Evolutionary conservation across 2,113 vertebrate species (phyloP).

Genomic region (Cochlearius cochlearius): DNA sequence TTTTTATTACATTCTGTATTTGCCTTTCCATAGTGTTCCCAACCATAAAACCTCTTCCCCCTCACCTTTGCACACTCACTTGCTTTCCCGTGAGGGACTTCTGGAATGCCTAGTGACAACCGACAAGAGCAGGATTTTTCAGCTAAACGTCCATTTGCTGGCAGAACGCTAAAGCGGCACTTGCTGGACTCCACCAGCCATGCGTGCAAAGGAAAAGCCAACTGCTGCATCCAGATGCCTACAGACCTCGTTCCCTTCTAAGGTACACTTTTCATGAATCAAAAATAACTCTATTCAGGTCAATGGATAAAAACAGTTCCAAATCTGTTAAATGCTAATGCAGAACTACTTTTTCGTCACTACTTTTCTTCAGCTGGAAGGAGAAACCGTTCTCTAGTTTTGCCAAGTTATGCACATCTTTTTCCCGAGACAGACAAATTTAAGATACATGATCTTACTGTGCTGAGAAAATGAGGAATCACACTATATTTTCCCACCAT

Average conservation of each 20-base stretch:
- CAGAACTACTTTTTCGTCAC: not conserved
- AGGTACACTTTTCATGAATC: not conserved
- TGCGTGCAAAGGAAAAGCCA: not conserved
- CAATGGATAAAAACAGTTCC: not conserved
- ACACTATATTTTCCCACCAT: not conserved
- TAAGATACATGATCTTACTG: not conserved
- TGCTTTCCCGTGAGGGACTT: not conserved
- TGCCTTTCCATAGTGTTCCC: not conserved
- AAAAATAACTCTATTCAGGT: not conserved
- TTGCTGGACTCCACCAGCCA: not conserved
- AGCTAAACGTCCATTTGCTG: not conserved
- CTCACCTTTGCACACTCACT: not conserved
- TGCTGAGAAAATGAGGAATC: slow-evolving; percentile 20
- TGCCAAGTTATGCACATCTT: not conserved
- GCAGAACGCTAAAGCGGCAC: not conserved
- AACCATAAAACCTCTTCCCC: not conserved
- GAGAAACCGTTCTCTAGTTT: not conserved
- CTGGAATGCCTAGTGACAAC: not conserved
- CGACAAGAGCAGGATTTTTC: not conserved
- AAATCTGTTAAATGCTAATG: not conserved
- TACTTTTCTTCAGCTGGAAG: not conserved
- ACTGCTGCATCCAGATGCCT: not conserved
- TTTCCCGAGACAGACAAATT: not conserved
- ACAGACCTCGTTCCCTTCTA: not conserved
- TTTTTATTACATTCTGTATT: not conserved